These are phyloP conservation scores for Drosophila neotestacea DNA, from an alignment of 2,888 invertebrate genomes.

Conservation along the genomic window DNA sequence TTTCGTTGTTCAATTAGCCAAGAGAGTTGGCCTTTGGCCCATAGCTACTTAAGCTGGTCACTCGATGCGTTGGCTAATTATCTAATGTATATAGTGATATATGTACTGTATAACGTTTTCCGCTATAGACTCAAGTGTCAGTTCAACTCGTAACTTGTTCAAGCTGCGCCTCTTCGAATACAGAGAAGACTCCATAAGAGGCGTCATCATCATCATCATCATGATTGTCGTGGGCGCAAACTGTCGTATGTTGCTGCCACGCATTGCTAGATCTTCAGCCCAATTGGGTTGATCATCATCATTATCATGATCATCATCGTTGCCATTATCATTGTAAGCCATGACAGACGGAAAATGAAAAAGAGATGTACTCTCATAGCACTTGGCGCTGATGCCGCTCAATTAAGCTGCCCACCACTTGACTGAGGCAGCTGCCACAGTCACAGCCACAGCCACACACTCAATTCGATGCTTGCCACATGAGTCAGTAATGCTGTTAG, in stretches of 20 bases:
- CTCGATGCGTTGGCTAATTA: constrained; percentile 41
- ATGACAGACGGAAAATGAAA: constrained; percentile 55
- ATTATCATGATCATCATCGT: constrained; percentile 16
- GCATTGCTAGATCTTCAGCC: constrained; percentile 70
- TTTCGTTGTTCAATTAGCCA: constrained; percentile 62
- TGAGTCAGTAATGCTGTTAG: constrained; percentile 52
- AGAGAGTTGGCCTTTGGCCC: constrained; percentile 65
- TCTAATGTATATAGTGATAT: constrained; percentile 23
- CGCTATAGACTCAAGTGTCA: constrained; percentile 63
- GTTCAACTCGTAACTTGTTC: constrained; percentile 41
- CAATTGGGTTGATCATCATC: constrained; percentile 55
- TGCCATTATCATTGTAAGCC: constrained; percentile 53
- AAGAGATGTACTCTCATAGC: constrained; percentile 44
- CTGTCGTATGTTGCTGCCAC: constrained; percentile 68
- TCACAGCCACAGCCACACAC: too few relatives aligned
- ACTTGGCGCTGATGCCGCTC: constrained; percentile 69
- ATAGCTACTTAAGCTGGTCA: constrained; percentile 28
- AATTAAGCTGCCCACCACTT: constrained; percentile 77
- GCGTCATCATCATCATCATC: constrained; percentile 35
- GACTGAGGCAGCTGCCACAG: constrained; percentile 39
- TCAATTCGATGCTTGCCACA: constrained; percentile 46
- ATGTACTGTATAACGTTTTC: constrained; percentile 9
- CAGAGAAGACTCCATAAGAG: constrained; percentile 39
- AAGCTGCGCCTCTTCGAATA: constrained; percentile 59
- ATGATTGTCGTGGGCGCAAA: constrained; percentile 66